Evolutionary conservation across 2,113 vertebrate genomes (phyloP).

Genomic region (Eptesicus fuscus): DNA sequence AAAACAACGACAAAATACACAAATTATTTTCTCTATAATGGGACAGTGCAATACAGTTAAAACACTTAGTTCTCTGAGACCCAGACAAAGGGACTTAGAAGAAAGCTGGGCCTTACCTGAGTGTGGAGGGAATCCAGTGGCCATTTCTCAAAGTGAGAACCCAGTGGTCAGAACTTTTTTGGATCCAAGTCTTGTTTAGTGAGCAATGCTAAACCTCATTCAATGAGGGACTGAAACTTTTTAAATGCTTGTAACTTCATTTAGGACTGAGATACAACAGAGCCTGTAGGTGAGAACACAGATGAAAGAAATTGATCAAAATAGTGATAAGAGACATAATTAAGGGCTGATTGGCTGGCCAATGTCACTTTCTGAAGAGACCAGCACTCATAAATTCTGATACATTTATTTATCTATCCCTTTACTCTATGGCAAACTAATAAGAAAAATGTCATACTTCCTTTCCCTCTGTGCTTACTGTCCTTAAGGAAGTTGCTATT

Average conservation of each 20-base stretch:
- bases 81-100: background rate
- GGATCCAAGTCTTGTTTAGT: background rate
- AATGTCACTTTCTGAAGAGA: constrained; percentile 3
- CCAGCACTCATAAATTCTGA: background rate
- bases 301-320: background rate
- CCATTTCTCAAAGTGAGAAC: background rate
- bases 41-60: background rate
- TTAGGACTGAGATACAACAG: background rate
- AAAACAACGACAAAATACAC: background rate
- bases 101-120: background rate
- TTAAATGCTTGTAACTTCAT: background rate
- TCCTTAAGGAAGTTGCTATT: constrained; percentile 6
- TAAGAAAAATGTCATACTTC: background rate
- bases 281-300: background rate
- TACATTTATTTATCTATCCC: background rate
- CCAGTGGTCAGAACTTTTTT: background rate
- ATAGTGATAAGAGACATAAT: background rate
- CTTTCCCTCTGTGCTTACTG: background rate
- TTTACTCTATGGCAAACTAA: background rate
- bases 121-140: background rate
- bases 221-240: background rate
- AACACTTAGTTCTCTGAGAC: constrained; percentile 1
- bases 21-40: constrained; percentile 11
- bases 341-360: background rate
- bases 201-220: background rate